Conservation (phyloP, 2,797 vertebrate species). For the Urophycis tenuis region DNA sequence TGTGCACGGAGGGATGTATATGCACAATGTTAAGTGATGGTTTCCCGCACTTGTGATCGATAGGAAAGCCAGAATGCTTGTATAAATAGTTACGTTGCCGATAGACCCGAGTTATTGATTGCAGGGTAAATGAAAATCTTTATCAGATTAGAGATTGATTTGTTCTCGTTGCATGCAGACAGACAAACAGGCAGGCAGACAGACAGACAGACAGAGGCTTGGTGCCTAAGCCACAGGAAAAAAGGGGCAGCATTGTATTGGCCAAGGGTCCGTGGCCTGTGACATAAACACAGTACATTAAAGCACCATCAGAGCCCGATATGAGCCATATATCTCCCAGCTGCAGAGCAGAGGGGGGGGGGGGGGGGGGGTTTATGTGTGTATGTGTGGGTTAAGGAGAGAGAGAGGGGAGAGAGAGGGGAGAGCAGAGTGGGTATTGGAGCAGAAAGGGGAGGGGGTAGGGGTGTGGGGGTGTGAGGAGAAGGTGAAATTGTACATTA, state of each 20-base stretch:
- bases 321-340: slow-evolving; percentile 70
- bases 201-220: slow-evolving; percentile 42
- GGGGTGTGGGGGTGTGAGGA: slow-evolving; percentile 27
- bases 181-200: neutral
- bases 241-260: slow-evolving; percentile 65
- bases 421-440: slow-evolving; percentile 38
- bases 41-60: slow-evolving; percentile 69
- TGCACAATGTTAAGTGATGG: slow-evolving; percentile 61
- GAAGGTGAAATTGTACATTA: slow-evolving; percentile 68
- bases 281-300: slow-evolving; percentile 73
- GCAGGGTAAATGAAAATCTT: slow-evolving; percentile 75
- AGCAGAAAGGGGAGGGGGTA: slow-evolving; percentile 36
- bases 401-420: slow-evolving; percentile 29
- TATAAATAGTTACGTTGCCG: slow-evolving; percentile 73
- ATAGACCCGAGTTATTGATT: slow-evolving; percentile 70
- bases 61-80: slow-evolving; percentile 69
- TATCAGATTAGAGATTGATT: slow-evolving; percentile 72
- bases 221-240: slow-evolving; percentile 44
- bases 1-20: slow-evolving; percentile 42
- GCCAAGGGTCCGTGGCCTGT: slow-evolving; percentile 71
- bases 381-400: slow-evolving; percentile 25
- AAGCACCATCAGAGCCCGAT: slow-evolving; percentile 68
- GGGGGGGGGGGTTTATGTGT: slow-evolving; percentile 24
- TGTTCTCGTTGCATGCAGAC: slow-evolving; percentile 41
- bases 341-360: slow-evolving; percentile 45